Evolutionary conservation across 2,888 invertebrate species (phyloP).

Genomic region (Drosophila nr. perissopoda): DNA sequence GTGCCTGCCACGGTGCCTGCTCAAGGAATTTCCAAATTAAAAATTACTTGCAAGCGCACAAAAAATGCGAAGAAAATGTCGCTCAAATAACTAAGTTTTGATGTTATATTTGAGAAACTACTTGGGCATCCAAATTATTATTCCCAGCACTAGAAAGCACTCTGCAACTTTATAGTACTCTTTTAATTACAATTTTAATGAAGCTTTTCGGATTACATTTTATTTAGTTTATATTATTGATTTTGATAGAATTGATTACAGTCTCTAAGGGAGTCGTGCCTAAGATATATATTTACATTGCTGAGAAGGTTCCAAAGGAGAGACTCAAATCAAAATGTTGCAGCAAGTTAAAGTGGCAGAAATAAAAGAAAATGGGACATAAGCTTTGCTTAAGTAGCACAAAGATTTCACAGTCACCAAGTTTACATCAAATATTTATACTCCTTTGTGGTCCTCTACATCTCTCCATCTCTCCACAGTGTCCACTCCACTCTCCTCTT

Average conservation of each 20-base stretch:
- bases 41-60: conserved; percentile 11
- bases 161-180: neutral
- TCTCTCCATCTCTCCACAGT: neutral
- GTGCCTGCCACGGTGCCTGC: conserved; percentile 7
- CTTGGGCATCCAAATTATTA: neutral
- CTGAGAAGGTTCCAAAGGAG: neutral
- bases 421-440: conserved; percentile 46
- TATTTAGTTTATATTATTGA: neutral
- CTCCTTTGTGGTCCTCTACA: neutral
- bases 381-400: neutral
- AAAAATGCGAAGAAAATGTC: conserved; percentile 3
- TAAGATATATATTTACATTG: neutral
- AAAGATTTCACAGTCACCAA: conserved; percentile 8
- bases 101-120: neutral
- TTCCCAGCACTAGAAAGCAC: neutral
- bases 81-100: conserved; percentile 5
- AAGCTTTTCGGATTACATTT: neutral
- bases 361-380: neutral
- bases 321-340: neutral
- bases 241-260: neutral
- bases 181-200: neutral
- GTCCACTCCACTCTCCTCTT: neutral
- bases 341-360: neutral
- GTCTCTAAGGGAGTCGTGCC: too few species aligned
- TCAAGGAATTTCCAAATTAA: conserved; percentile 32